Percentiles rank a stretch among this genome's conserved stretches.
phyloP scores from a whole-genome alignment of 2,888 invertebrate genomes.

The Cecidostiba fungosa region DNA sequence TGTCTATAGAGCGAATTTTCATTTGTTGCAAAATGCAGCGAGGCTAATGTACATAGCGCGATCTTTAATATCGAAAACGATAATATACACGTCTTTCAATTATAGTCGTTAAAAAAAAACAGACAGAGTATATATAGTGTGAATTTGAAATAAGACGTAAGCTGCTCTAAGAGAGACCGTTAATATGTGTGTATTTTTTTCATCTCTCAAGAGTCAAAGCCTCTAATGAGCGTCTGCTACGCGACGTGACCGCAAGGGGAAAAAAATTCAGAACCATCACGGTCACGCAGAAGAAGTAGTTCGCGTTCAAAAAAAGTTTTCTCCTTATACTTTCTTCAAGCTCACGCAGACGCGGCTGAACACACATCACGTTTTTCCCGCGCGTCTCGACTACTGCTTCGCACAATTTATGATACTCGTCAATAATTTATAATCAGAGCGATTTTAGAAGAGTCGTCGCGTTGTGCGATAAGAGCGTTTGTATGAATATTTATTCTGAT shows the following conservation, averaged over 20 bases:
- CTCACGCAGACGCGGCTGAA: neutral
- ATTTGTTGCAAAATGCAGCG: neutral
- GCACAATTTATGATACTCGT: neutral
- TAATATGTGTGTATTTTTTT: conserved; percentile 28
- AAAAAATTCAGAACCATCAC: conserved; percentile 11
- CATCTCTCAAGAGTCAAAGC: neutral
- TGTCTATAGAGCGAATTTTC: neutral
- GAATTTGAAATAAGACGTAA: neutral
- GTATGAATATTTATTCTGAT: neutral
- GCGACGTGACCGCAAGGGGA: neutral
- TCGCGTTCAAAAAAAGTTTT: conserved; percentile 14
- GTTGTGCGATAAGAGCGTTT: neutral
- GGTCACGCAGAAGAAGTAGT: conserved; percentile 19
- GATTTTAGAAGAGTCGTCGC: neutral
- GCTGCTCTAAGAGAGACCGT: neutral
- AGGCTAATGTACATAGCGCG: neutral
- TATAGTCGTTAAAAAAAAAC: too few species aligned
- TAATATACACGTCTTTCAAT: neutral
- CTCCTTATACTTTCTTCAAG: conserved; percentile 11
- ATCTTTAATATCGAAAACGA: neutral
- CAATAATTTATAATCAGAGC: neutral
- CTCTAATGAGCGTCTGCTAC: conserved; percentile 10
- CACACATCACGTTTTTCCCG: neutral
- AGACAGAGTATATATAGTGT: too few species aligned
- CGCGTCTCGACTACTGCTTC: neutral